Percentiles rank a stretch among this genome's conserved stretches.
These are phyloP conservation scores for Drosophila buzzatii DNA, from an alignment of 2,888 invertebrate species.

Conservation along the genomic window DNA sequence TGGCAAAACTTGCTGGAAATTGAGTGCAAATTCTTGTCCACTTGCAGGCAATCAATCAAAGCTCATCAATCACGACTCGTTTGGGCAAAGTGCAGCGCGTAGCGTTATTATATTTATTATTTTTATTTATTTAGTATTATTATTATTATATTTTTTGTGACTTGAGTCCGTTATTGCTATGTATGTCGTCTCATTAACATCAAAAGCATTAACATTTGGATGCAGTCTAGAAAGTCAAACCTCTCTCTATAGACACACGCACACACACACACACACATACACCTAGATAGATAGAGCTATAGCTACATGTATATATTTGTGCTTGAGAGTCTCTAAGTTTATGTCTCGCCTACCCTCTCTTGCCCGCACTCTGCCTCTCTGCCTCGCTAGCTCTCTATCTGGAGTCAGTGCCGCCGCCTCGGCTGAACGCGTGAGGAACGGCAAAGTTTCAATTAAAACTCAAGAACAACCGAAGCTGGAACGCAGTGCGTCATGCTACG, in stretches of 20 bases:
- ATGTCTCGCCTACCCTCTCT: background rate
- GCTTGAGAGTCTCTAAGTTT: constrained; percentile 5
- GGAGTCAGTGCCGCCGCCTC: constrained; percentile 36
- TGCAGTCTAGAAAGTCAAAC: constrained; percentile 55
- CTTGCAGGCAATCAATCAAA: constrained; percentile 37
- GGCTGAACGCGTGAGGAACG: constrained; percentile 65
- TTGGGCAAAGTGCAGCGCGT: constrained; percentile 10
- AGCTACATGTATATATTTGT: background rate
- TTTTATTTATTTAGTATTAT: too few species aligned
- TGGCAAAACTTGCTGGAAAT: constrained; percentile 1
- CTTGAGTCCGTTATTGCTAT: constrained; percentile 9
- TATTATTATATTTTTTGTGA: background rate
- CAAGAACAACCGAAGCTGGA: constrained; percentile 52
- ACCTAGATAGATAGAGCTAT: background rate
- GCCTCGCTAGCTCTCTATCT: constrained; percentile 13
- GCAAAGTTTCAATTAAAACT: constrained; percentile 71
- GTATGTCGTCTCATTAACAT: constrained; percentile 51
- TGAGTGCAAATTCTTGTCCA: constrained; percentile 41
- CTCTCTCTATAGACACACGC: background rate
- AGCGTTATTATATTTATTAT: too few species aligned
- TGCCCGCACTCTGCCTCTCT: background rate
- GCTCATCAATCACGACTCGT: constrained; percentile 33
- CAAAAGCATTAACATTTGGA: too few species aligned
- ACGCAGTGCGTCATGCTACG: constrained; percentile 63
- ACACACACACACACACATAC: too few species aligned